Percentiles rank a stretch among this genome's conserved stretches.
phyloP scores from a whole-genome alignment of 2,113 vertebrate species.

The Atherinomorus stipes region DNA sequence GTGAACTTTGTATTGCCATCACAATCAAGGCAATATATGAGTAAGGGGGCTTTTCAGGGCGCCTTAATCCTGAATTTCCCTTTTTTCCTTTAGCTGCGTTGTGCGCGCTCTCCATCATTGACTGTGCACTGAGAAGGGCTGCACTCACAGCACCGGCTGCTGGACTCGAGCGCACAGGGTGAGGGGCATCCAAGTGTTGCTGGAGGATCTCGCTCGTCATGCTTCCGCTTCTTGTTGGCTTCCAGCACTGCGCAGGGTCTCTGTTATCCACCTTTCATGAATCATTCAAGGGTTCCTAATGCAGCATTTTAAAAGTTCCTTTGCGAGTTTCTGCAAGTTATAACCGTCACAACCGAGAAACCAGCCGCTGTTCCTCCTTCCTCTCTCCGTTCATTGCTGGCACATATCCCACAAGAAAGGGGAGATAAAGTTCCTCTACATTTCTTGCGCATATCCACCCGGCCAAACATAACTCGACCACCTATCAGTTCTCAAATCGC shows the following conservation, averaged over 20 bases:
- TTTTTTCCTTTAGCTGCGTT: conserved; percentile 85
- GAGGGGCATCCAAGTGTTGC: conserved; percentile 83
- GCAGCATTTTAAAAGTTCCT: conserved; percentile 22
- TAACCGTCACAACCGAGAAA: conserved; percentile 45
- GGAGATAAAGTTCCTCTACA: conserved; percentile 64
- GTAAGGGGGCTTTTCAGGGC: conserved; percentile 95
- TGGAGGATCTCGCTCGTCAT: conserved; percentile 90
- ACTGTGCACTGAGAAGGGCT: conserved; percentile 83
- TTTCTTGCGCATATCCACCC: conserved; percentile 69
- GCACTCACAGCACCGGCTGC: conserved; percentile 81
- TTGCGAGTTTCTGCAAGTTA: conserved; percentile 43
- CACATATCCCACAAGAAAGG: conserved; percentile 74
- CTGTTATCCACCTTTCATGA: neutral
- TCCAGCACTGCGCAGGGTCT: neutral
- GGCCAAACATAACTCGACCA: conserved; percentile 79
- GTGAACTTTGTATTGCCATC: conserved; percentile 97
- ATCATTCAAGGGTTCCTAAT: neutral
- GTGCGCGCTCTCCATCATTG: conserved; percentile 80
- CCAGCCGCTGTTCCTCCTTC: conserved; percentile 64
- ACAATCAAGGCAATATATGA: conserved; percentile 97
- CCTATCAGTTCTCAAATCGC: conserved; percentile 82
- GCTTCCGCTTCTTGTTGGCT: conserved; percentile 42
- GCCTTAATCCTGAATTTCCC: conserved; percentile 89
- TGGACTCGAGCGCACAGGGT: conserved; percentile 83
- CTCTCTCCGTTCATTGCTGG: conserved; percentile 78